These are phyloP conservation scores for Oxyteleia sp. DNA, from an alignment of 2,888 invertebrate genomes.

Conservation along the genomic window DNA sequence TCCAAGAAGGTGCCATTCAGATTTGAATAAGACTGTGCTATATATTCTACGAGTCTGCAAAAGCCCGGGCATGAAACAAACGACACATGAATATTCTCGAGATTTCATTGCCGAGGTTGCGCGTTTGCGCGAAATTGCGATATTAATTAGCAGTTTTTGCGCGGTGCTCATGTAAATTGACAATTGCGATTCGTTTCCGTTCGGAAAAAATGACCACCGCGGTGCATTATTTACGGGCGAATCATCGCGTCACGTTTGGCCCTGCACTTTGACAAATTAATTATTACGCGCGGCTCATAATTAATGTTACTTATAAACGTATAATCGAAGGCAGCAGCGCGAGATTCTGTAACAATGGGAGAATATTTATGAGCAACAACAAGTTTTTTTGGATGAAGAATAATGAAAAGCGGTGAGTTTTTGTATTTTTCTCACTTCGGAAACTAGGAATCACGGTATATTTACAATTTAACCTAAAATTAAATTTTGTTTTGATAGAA, in stretches of 20 bases:
- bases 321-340: slow-evolving; percentile 2
- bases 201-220: not conserved
- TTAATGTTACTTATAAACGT: slow-evolving; percentile 19
- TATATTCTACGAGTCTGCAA: slow-evolving; percentile 56
- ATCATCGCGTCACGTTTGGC: not conserved
- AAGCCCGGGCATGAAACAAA: slow-evolving; percentile 37
- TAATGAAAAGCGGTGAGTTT: too few relatives aligned
- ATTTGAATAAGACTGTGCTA: slow-evolving; percentile 64
- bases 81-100: slow-evolving; percentile 59
- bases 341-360: too few relatives aligned
- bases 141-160: slow-evolving; percentile 25
- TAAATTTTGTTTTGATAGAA: too few relatives aligned
- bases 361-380: slow-evolving; percentile 26
- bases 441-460: too few relatives aligned
- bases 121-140: slow-evolving; percentile 9
- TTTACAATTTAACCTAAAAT: too few relatives aligned
- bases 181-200: slow-evolving; percentile 3
- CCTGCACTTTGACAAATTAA: slow-evolving; percentile 19
- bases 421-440: too few relatives aligned
- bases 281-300: slow-evolving; percentile 7
- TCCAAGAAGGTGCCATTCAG: slow-evolving; percentile 61
- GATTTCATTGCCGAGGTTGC: not conserved
- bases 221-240: not conserved
- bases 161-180: too few relatives aligned
- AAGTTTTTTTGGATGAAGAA: too few relatives aligned